Base-by-base conservation (phyloP, 2,113 vertebrate genomes). In the Rhinichthys klamathensis region DNA sequence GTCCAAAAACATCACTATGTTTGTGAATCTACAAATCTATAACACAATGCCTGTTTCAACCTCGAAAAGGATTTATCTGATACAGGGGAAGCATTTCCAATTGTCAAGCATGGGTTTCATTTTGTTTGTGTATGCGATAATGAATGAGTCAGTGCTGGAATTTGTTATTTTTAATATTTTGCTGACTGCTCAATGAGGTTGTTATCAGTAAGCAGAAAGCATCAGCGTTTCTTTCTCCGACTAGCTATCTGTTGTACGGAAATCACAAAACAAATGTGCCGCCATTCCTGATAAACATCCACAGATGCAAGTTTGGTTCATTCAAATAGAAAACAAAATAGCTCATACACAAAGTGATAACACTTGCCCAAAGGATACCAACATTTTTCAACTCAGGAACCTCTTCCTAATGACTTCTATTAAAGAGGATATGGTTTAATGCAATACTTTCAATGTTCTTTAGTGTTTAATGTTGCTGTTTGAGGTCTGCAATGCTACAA, bases 1-100 rank as follows among this genome's bases (percentile, higher is more conserved):
- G 67, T 73, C 75, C 56, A 73, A 21, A 80, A 79, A 54, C 70
- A 80, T 76, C 77, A 63, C 58, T 27, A 44, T 21, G 38, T 63
- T 46, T 80, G 38, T 15, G 35, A 30, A 12, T 70, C 67, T 12
- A 18, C 2, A 46, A 27, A 30, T 30, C 30, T 30, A 30, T 30
- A 30, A 25, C 56, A 80, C 77, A 44, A 63, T 27, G 15, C 35
- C 41, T 16, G 69, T 23, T 72, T 41, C 0, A 41, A 73, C 38
- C 12, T 12, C 12, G n/a, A 41, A 23, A 46, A 41, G 73, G 73
- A 16, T 54, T 54, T 76, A 54, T 32, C 49, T 54, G 49, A 54
- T 76, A 51, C 16, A 6, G 49, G 30, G 49, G 8, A 76, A 32
- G 49, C 25, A 76, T 21, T 76, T 76, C 16, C 49, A 76, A 6